Base-by-base conservation (phyloP, 2,888 invertebrate species). In the Drosophila imparisetae region DNA sequence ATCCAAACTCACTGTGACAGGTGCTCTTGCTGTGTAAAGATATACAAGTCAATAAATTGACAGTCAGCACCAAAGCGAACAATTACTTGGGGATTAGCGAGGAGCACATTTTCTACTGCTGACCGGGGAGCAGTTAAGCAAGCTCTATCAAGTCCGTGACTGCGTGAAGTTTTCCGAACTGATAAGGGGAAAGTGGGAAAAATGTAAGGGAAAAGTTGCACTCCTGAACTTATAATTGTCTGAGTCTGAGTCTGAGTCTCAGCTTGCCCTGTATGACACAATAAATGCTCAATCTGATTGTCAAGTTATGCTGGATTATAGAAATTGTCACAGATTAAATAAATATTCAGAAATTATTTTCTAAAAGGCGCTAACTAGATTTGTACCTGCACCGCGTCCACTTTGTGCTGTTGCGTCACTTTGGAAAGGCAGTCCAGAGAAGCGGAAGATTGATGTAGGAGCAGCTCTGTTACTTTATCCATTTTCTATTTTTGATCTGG, bases 1-100 rank as follows among this genome's bases (percentile, higher is more conserved):
- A 68, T 65, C 24, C 7, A 67, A 80, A 84, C 77, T 72, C 81
- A 65, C 72, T 67, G 76, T 72, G 89, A 87, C 86, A 86, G 88
- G 72, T 86, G 89, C 69, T 57, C 10, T 66, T 70, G 67, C 67
- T 64, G 71, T 38, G 55, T 45, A 63, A 40, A 61, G 59, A 71
- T 62, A 75, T 58, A 72, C 73, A 61, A 86, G 77, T 81, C 86
- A 83, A 88, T 86, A 86, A 88, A 90, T 88, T 86, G 88, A 75
- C 83, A 88, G 71, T 72, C 72, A 72, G 69, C 66, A 68, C 66
- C 75, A 75, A 89, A 58, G 78, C 86, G 79, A 53, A 85, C 88
- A 86, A 86, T 86, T 86, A 89, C 83, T 77, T 83, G 73, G 81
- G 83, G 86, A 90, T 89, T 89, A 90, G 76, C 74, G 71, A n/a